Conservation (phyloP, 2,797 vertebrate species). For the Chelonia mydas region DNA sequence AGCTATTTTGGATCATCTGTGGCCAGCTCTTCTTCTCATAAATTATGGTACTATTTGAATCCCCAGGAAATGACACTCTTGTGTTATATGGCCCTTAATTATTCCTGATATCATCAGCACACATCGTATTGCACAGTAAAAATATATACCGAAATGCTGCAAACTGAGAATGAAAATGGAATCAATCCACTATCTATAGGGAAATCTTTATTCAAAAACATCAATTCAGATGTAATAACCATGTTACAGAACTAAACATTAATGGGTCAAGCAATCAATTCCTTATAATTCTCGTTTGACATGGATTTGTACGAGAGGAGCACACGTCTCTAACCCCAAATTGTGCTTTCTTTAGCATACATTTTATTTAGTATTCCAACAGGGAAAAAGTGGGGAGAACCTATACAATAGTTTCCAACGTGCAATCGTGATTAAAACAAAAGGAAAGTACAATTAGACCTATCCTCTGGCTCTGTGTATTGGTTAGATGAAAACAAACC, state of each 20-base stretch:
- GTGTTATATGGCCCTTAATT: background rate
- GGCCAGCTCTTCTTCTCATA: background rate
- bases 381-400: background rate
- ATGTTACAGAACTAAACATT: accelerated
- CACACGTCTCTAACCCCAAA: background rate
- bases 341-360: background rate
- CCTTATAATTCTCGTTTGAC: background rate
- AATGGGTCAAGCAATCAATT: background rate
- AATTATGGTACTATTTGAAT: accelerated
- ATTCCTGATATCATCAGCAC: background rate
- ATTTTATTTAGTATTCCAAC: background rate
- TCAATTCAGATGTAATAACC: background rate
- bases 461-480: background rate
- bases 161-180: background rate
- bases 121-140: background rate
- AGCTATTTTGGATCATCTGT: background rate
- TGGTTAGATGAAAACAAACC: constrained; percentile 60
- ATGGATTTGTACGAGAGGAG: background rate
- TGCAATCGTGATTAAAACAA: background rate
- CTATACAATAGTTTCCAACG: background rate
- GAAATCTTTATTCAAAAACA: background rate
- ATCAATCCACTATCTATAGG: background rate
- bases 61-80: background rate
- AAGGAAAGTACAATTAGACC: background rate
- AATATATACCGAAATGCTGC: background rate